Evolutionary conservation across 2,888 invertebrate species (phyloP).

Genomic region (Amorpha juglandis): DNA sequence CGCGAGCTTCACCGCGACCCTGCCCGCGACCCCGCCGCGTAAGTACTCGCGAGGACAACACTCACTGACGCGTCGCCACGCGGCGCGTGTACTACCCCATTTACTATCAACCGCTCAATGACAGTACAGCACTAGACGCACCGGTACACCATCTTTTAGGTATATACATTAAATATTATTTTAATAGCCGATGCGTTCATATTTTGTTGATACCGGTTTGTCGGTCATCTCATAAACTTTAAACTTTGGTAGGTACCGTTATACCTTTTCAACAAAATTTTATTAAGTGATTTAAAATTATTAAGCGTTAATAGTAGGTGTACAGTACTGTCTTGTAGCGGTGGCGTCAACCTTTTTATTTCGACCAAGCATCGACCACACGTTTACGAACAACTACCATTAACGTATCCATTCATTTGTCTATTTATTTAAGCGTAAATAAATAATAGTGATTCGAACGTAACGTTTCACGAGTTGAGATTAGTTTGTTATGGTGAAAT

Average conservation of each 20-base stretch:
- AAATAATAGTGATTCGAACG: not conserved
- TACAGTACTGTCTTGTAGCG: not conserved
- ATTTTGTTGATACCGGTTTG: too few species aligned
- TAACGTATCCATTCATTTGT: not conserved
- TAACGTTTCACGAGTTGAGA: not conserved
- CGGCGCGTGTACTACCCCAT: not conserved
- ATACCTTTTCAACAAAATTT: not conserved
- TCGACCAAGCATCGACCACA: constrained; percentile 11
- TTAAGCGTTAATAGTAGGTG: not conserved
- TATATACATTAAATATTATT: too few species aligned
- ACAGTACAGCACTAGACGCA: too few species aligned
- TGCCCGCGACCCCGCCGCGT: constrained; percentile 63
- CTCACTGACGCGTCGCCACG: not conserved
- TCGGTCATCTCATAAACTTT: not conserved
- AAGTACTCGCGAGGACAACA: constrained; percentile 53
- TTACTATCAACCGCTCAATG: not conserved
- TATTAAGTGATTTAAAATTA: not conserved
- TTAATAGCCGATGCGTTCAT: too few species aligned
- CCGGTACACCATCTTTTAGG: too few species aligned
- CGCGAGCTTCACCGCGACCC: constrained; percentile 66
- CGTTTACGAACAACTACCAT: not conserved
- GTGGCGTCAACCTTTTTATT: not conserved
- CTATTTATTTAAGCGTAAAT: not conserved
- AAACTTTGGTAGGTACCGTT: not conserved
- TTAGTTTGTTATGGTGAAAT: not conserved